Evolutionary conservation across 2,888 invertebrate species (phyloP).

Genomic region (Boloria euphrosyne): DNA sequence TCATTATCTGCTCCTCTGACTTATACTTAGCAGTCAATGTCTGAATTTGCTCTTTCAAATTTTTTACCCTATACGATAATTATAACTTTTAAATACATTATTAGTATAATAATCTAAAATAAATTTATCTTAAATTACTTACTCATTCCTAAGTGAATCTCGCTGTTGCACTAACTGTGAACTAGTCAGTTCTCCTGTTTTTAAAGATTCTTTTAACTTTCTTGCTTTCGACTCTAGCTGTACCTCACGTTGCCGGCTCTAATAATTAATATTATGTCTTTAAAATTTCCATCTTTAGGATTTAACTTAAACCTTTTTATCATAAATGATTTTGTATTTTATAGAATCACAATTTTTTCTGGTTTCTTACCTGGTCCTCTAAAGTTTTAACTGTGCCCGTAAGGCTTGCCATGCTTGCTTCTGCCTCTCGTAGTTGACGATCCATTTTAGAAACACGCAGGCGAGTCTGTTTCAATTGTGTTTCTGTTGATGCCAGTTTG

Average conservation of each 20-base stretch:
- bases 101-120: conserved; percentile 1
- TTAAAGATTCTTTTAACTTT: conserved; percentile 71
- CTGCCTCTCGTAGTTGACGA: conserved; percentile 70
- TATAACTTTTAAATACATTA: not conserved
- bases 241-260: conserved; percentile 74
- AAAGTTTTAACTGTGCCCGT: conserved; percentile 69
- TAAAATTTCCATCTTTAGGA: not conserved
- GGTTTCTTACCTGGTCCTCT: conserved; percentile 67
- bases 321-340: not conserved
- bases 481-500: conserved; percentile 60
- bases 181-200: conserved; percentile 70
- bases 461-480: conserved; percentile 65
- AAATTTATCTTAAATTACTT: conserved; percentile 37
- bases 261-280: conserved; percentile 14
- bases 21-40: conserved; percentile 57
- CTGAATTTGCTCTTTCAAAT: conserved; percentile 65
- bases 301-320: not conserved
- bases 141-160: conserved; percentile 66
- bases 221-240: conserved; percentile 72
- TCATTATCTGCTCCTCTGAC: conserved; percentile 55
- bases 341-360: not conserved
- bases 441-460: conserved; percentile 70
- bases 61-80: conserved; percentile 52
- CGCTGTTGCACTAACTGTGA: conserved; percentile 66
- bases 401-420: conserved; percentile 69